These are phyloP conservation scores for Ganaspis sp. DNA, from an alignment of 1,140 invertebrate genomes.

Conservation along the genomic window DNA sequence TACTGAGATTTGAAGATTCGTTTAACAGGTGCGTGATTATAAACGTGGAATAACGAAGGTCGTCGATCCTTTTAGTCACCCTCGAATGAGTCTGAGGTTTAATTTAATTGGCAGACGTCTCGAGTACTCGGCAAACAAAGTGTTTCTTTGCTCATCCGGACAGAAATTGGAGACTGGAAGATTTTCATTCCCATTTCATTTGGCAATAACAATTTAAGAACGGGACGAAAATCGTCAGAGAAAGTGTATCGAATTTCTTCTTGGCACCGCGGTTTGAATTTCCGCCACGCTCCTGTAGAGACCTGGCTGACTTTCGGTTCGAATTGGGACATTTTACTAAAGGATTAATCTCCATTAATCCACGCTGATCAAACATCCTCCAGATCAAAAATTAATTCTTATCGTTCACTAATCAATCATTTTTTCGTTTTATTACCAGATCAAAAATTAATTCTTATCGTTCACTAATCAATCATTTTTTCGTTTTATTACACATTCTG, in stretches of 20 bases:
- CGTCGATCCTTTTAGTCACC: slow-evolving; percentile 5
- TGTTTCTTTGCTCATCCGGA: slow-evolving; percentile 39
- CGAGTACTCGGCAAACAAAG: slow-evolving; percentile 59
- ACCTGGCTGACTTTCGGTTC: slow-evolving; percentile 54
- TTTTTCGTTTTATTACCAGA: too few relatives aligned
- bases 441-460: background rate
- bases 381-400: background rate
- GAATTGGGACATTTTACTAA: slow-evolving; percentile 50
- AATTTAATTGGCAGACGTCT: slow-evolving; percentile 68
- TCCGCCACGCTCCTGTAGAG: slow-evolving; percentile 47
- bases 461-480: too few relatives aligned
- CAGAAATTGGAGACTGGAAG: slow-evolving; percentile 31
- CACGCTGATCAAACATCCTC: background rate
- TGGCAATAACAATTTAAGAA: background rate
- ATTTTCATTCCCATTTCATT: background rate
- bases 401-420: too few relatives aligned
- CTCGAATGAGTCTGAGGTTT: slow-evolving; percentile 37
- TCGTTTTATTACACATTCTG: too few relatives aligned
- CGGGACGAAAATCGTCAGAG: background rate
- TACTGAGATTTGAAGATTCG: background rate
- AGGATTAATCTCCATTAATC: too few relatives aligned
- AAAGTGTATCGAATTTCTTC: background rate
- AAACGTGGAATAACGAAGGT: slow-evolving; percentile 1
- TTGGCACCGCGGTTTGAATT: slow-evolving; percentile 33
- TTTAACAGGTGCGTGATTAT: background rate